Evolutionary conservation across 2,113 vertebrate genomes (phyloP).

Genomic region (Oryzias javanicus): DNA sequence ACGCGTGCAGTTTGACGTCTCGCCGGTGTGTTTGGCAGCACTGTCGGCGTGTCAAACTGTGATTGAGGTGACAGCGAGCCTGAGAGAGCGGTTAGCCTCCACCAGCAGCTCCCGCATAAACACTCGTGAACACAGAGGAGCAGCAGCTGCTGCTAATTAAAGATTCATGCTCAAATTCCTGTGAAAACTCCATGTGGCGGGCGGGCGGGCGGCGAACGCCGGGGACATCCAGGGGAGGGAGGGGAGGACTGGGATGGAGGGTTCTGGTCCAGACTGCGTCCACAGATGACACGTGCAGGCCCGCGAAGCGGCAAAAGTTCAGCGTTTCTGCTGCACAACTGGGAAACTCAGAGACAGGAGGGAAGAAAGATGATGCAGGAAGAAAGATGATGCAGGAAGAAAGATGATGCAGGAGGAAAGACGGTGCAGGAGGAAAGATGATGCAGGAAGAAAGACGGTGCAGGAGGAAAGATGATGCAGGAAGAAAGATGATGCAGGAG

Average conservation of each 20-base stretch:
- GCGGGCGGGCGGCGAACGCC: conserved; percentile 59
- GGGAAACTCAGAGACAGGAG: not conserved
- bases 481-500: too few relatives aligned
- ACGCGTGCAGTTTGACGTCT: conserved; percentile 43
- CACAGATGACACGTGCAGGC: not conserved
- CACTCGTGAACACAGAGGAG: conserved; percentile 45
- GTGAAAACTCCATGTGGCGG: conserved; percentile 73
- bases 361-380: too few relatives aligned
- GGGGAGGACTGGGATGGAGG: not conserved
- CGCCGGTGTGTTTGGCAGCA: conserved; percentile 34
- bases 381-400: too few relatives aligned
- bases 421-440: too few relatives aligned
- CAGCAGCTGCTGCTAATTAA: conserved; percentile 75
- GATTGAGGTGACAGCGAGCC: conserved; percentile 66
- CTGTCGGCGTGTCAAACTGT: conserved; percentile 51
- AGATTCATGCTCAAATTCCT: conserved; percentile 76
- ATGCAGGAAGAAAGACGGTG: too few relatives aligned
- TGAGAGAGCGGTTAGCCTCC: conserved; percentile 62
- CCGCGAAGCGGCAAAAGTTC: not conserved
- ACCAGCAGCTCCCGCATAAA: conserved; percentile 38
- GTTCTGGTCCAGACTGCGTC: not conserved
- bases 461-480: too few relatives aligned
- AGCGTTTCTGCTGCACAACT: not conserved
- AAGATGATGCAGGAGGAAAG: too few relatives aligned
- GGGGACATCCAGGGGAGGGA: conserved; percentile 37